Evolutionary conservation across 2,797 vertebrate species (phyloP).

Genomic region (Anguilla marmorata): DNA sequence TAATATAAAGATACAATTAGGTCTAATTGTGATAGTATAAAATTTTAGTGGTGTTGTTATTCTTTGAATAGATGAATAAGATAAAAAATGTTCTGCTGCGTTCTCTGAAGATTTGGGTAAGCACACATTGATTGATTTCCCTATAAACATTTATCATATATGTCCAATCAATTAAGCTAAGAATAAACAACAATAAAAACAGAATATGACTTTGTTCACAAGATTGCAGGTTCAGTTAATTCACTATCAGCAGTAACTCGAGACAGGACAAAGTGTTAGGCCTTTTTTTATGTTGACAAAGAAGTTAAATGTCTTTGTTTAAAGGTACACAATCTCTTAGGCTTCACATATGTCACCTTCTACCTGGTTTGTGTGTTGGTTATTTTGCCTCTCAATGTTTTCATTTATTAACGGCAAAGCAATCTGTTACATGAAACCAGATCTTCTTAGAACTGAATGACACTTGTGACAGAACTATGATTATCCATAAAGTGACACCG

Average conservation of each 20-base stretch:
- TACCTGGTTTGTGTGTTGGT: conserved; percentile 35
- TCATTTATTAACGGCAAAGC: conserved; percentile 56
- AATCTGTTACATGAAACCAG: conserved; percentile 67
- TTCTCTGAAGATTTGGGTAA: neutral
- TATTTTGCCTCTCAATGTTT: conserved; percentile 50
- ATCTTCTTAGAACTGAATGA: conserved; percentile 61
- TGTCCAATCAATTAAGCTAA: neutral
- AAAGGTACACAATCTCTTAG: neutral
- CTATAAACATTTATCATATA: neutral
- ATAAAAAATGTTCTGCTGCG: neutral
- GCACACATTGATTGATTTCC: neutral
- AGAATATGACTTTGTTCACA: neutral
- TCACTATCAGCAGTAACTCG: conserved; percentile 23
- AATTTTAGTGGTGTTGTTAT: neutral
- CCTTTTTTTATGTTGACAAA: conserved; percentile 27
- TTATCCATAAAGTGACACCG: conserved; percentile 58
- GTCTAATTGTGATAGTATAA: neutral
- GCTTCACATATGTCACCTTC: conserved; percentile 36
- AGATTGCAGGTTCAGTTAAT: neutral
- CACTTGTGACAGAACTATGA: conserved; percentile 73
- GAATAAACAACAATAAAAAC: neutral
- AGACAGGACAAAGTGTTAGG: conserved; percentile 36
- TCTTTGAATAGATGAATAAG: neutral
- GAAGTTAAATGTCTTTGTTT: conserved; percentile 38
- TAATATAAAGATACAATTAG: neutral